Base-by-base conservation (phyloP, 2,113 vertebrate species). In the Onychostruthus taczanowskii region DNA sequence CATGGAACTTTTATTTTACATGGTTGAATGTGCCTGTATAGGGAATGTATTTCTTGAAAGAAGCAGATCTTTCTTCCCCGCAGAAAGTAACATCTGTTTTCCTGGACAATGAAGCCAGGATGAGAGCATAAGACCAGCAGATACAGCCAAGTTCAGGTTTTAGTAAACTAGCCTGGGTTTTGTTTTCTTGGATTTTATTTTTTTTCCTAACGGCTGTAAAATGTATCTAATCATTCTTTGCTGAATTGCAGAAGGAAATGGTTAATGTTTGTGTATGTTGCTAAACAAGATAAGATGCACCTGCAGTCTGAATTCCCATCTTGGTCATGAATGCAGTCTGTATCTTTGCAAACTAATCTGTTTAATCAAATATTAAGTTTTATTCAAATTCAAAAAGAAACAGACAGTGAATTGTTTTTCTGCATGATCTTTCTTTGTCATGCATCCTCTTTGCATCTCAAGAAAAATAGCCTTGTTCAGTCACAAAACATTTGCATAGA, bases 281-380 rank as follows among this genome's bases (percentile, higher is more conserved):
- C 75, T 94, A 86, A 97, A 92, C 72, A 86, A 95, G 94, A 94
- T 95, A 97, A 93, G 89, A 93, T 86, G 93, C 97, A 98, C 98
- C 98, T 98, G 97, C 93, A 90, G 83, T 80, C 74, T 70, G 86
- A 96, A 94, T 81, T 92, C 94, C 35, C 75, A 21, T 97, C 98
- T 98, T 97, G 74, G 93, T 89, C 84, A 84, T 94, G 96, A 95
- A 95, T 94, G 82, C 82, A 92, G 97, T 93, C 96, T 93, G 62
- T 95, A 96, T 98, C 98, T 98, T 98, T 98, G 98, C 97, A 98
- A 98, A 98, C 98, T 97, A 97, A 98, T 97, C 97, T 91, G 84
- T 98, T 98, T 98, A 98, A 98, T 98, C 98, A 98, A 98, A 98
- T 98, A 98, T 95, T 98, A 98, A 98, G 98, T 98, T 98, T 98